Conservation (phyloP, 1,140 invertebrate species). For the Latrodectus geometricus region DNA sequence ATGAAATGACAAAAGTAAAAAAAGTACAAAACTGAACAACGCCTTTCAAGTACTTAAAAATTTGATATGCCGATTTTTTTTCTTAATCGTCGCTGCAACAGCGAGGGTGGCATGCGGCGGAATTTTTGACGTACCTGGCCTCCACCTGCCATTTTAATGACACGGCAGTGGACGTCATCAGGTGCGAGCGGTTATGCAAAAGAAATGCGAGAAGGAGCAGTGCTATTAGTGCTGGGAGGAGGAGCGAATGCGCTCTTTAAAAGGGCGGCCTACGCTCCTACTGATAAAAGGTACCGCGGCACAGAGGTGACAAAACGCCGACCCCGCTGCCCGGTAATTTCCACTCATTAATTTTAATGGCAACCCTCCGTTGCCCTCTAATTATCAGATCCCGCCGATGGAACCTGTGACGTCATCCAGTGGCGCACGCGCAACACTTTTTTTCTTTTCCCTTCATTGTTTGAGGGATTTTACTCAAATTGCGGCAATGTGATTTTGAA, state of each 20-base stretch:
- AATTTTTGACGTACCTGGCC: conserved; percentile 6
- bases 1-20: neutral
- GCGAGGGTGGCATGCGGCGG: conserved; percentile 7
- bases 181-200: conserved; percentile 11
- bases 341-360: conserved; percentile 61
- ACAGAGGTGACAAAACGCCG: conserved; percentile 51
- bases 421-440: conserved; percentile 27
- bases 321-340: conserved; percentile 46
- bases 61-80: conserved; percentile 27
- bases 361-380: conserved; percentile 44
- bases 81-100: too few relatives aligned
- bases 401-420: conserved; percentile 30
- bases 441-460: neutral
- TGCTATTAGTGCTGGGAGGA: conserved; percentile 43
- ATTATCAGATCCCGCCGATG: conserved; percentile 44
- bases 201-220: neutral
- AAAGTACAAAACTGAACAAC: neutral
- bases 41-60: conserved; percentile 38
- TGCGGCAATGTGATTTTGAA: too few relatives aligned
- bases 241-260: conserved; percentile 47
- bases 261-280: conserved; percentile 52
- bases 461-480: too few relatives aligned
- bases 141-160: conserved; percentile 26
- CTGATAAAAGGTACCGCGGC: conserved; percentile 49
- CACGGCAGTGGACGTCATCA: conserved; percentile 9